These are phyloP conservation scores for Perca fluviatilis DNA, from an alignment of 2,113 vertebrate species.

Conservation along the genomic window DNA sequence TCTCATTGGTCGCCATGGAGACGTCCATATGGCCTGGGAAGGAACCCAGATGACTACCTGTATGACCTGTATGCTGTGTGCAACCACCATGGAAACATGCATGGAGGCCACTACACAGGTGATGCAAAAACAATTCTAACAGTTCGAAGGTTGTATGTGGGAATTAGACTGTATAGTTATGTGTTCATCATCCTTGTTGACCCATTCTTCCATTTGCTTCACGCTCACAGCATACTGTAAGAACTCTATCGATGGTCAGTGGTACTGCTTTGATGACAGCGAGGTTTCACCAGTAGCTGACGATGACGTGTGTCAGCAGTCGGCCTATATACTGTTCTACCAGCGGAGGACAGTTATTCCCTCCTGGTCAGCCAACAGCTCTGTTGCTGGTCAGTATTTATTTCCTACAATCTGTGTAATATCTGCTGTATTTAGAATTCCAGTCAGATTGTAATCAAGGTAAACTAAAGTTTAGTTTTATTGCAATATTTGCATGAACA, in stretches of 20 bases:
- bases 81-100: constrained; percentile 99
- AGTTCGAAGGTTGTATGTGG: background rate
- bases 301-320: constrained; percentile 94
- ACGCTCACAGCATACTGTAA: constrained; percentile 83
- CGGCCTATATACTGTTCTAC: constrained; percentile 97
- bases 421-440: background rate
- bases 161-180: background rate
- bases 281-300: constrained; percentile 93
- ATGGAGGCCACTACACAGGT: constrained; percentile 98
- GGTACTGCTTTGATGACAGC: constrained; percentile 99
- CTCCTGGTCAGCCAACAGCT: constrained; percentile 98
- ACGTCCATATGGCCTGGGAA: constrained; percentile 93
- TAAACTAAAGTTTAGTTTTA: background rate
- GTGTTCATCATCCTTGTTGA: background rate
- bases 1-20: constrained; percentile 99
- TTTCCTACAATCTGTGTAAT: background rate
- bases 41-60: constrained; percentile 96
- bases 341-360: constrained; percentile 95
- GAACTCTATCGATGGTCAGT: constrained; percentile 97
- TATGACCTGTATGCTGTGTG: constrained; percentile 99
- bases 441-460: background rate
- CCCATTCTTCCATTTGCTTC: background rate
- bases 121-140: background rate
- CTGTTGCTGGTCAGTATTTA: constrained; percentile 90
- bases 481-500: background rate